Evolutionary conservation across 2,888 invertebrate species (phyloP), one percentile per base, ranked within the genome.

Genomic region (Biston betularia): DNA sequence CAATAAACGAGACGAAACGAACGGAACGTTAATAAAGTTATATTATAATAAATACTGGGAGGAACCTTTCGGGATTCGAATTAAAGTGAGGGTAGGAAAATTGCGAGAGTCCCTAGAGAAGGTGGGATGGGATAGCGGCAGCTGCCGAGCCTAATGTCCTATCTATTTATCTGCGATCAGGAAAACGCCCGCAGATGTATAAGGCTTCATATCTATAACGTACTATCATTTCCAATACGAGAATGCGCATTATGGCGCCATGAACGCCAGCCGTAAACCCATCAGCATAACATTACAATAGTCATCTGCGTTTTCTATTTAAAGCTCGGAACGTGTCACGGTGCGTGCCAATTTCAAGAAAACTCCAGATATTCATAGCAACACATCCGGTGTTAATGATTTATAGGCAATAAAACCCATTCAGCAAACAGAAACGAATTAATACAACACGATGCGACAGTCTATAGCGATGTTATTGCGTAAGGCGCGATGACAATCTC

Each of bases 81-180:
- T 92, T 89, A 90, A 90, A 89, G 84, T 89, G 85, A 90, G 93
- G 93, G 93, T 90, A 89, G 86, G 92, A 90, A 93, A 93, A 93
- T 92, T 92, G 90, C 88, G 81, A 78, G 80, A 84, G 82, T 92
- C 92, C 93, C 93, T 49, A 75, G 76, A 89, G 90, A 92, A 91
- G 86, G 81, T 77, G 81, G 79, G 81, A 82, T 49, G 50, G 67
- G 50, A 54, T 52, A 58, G 87, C 88, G 89, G 89, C 93, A 93
- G 92, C 91, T 93, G 93, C 79, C 89, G 75, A 81, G 83, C 89
- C 89, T 92, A 92, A 92, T 92, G 89, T 78, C 82, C 84, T 88
- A 87, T 85, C 89, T 89, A 92, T 92, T 92, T 92, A 92, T 93
- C 92, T 89, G 84, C 81, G 85, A 89, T 89, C 86, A 83, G 85